Conservation (phyloP, 2,113 vertebrate species). For the Chamaetylas fuelleborni region DNA sequence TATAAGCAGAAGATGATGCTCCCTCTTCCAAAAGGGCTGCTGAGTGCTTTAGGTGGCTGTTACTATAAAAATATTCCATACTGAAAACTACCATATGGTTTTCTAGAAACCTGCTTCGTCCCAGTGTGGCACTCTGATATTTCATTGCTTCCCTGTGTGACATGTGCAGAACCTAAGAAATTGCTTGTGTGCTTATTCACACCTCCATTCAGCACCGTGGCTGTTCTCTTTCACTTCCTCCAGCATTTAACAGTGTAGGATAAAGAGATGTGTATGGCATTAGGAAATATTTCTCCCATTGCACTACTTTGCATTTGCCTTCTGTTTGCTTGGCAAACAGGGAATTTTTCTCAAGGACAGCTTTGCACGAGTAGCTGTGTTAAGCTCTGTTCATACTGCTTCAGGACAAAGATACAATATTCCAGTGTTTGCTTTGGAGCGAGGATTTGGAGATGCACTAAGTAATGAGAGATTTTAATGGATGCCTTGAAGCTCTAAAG, state of each 20-base stretch:
- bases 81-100: background rate
- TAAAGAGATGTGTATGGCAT: fast-evolving
- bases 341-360: background rate
- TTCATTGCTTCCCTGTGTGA: background rate
- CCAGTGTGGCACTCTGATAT: background rate
- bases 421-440: background rate
- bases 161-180: background rate
- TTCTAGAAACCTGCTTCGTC: background rate
- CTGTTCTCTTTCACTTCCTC: background rate
- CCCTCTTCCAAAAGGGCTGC: background rate
- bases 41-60: background rate
- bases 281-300: background rate
- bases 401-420: background rate
- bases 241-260: background rate
- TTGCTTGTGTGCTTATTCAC: background rate
- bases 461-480: background rate
- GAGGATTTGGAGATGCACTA: background rate
- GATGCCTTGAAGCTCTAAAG: background rate
- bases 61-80: background rate
- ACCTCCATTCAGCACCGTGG: background rate
- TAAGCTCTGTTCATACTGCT: background rate
- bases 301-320: background rate
- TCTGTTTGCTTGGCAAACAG: background rate
- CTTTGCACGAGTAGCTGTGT: background rate
- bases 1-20: background rate